phyloP scores from a whole-genome alignment of 1,140 invertebrate genomes.

The Luehdorfia chinensis region DNA sequence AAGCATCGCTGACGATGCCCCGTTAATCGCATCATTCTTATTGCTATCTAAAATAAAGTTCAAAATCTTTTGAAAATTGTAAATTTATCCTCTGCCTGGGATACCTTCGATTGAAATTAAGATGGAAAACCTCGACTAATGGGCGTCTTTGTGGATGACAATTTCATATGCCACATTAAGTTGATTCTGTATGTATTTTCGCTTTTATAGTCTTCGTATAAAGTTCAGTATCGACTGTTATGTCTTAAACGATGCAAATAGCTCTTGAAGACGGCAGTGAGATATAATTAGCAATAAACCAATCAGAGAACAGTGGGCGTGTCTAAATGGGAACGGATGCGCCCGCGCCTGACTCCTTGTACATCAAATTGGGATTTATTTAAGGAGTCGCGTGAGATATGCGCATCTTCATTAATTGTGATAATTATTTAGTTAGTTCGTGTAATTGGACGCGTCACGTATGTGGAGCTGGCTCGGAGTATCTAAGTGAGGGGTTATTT shows the following conservation, averaged over 20 bases:
- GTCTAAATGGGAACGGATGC: conserved; percentile 32
- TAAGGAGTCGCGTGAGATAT: conserved; percentile 58
- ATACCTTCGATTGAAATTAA: conserved; percentile 55
- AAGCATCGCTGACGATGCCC: conserved; percentile 27
- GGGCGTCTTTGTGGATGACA: conserved; percentile 69
- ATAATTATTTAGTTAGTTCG: conserved; percentile 73
- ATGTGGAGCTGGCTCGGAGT: conserved; percentile 26
- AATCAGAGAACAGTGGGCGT: conserved; percentile 59
- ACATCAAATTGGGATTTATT: conserved; percentile 61
- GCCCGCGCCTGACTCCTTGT: conserved; percentile 36
- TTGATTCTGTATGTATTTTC: conserved; percentile 16
- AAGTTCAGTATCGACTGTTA: conserved; percentile 23
- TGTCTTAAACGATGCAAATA: conserved; percentile 69
- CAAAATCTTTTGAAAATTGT: conserved; percentile 22
- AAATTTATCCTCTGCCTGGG: conserved; percentile 40
- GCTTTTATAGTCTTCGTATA: conserved; percentile 14
- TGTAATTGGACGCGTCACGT: conserved; percentile 67
- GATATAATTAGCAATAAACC: conserved; percentile 70
- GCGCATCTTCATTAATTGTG: conserved; percentile 65
- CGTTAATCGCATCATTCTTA: conserved; percentile 21
- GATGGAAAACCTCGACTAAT: conserved; percentile 67
- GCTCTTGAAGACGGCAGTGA: conserved; percentile 45
- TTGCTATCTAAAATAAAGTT: conserved; percentile 27
- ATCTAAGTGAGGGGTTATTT: conserved; percentile 3
- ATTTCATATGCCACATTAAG: conserved; percentile 53